Conservation (phyloP, 2,113 vertebrate species). For the Parotia lawesii region DNA sequence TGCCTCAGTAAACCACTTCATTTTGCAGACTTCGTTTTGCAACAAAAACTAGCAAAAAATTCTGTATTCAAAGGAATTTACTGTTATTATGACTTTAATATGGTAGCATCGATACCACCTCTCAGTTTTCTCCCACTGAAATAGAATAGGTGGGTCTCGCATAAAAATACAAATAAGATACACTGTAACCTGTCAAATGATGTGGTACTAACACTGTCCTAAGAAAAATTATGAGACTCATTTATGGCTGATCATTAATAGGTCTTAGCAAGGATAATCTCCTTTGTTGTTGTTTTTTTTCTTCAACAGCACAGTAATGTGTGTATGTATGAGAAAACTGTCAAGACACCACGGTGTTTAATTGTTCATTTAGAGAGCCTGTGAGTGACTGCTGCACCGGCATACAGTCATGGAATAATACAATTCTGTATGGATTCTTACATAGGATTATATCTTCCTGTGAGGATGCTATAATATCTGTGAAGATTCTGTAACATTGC, state of each 20-base stretch:
- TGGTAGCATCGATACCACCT: background rate
- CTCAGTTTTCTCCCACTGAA: background rate
- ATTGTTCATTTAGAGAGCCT: background rate
- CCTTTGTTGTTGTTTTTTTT: background rate
- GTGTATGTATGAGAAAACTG: background rate
- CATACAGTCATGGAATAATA: background rate
- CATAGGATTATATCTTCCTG: background rate
- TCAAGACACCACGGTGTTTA: background rate
- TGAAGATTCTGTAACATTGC: background rate
- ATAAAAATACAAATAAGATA: background rate
- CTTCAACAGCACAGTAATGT: background rate
- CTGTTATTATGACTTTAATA: background rate
- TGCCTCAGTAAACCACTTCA: background rate
- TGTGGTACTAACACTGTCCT: background rate
- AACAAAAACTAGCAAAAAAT: background rate
- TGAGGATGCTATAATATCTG: background rate
- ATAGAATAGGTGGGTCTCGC: background rate
- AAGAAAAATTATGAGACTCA: background rate
- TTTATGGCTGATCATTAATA: background rate
- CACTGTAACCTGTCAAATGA: background rate
- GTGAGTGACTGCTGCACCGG: background rate
- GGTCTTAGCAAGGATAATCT: background rate
- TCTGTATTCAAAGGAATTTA: background rate
- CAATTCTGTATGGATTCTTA: background rate
- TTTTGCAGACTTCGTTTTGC: background rate